Evolutionary conservation across 2,888 invertebrate species (phyloP), one percentile per base, ranked within the genome.

Genomic region (Drosophila lacicola): DNA sequence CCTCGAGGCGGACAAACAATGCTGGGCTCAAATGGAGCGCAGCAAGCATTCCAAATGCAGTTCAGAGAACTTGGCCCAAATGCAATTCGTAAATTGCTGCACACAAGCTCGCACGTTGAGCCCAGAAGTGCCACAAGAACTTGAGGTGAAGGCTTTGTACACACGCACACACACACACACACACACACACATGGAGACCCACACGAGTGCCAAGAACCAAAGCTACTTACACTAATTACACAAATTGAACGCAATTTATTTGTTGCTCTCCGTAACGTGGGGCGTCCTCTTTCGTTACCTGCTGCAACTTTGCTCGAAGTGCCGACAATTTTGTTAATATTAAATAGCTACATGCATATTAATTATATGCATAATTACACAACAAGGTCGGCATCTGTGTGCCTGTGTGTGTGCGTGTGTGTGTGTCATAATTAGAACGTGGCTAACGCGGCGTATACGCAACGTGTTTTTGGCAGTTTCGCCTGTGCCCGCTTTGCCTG

Each of bases 361-460:
- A 85, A 88, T 83, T 83, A 88, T 74, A 80, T 86, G 86, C 83
- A 88, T 83, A 88, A 83, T 83, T 83, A 83, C 78, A 68, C 72
- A 67, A 68, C 49, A 62, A 67, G 78, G 54, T 49, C 60, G 51
- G 39, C 61, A 54, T 53, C 63, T 44, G 36, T 42, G 34, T 33
- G 70, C 6, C 19, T 25, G 36, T 57, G 44, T 41, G 36, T 33
- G 29, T 49, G 36, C 45, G 50, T 41, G 44, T 66, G 45, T 53
- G 45, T 56, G 76, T 46, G 49, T 61, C 46, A 55, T 85, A 80
- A 88, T 88, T 88, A 78, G 67, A 72, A 44, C 67, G 29, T 21
- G 64, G 63, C 49, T 72, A 65, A 51, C 78, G 55, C 13, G 51
- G 78, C 88, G 86, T 82, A 82, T 88, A 74, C 74, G 69, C 64